Evolutionary conservation across 2,888 invertebrate genomes (phyloP).

Genomic region (Hemicrepidius hirtus): DNA sequence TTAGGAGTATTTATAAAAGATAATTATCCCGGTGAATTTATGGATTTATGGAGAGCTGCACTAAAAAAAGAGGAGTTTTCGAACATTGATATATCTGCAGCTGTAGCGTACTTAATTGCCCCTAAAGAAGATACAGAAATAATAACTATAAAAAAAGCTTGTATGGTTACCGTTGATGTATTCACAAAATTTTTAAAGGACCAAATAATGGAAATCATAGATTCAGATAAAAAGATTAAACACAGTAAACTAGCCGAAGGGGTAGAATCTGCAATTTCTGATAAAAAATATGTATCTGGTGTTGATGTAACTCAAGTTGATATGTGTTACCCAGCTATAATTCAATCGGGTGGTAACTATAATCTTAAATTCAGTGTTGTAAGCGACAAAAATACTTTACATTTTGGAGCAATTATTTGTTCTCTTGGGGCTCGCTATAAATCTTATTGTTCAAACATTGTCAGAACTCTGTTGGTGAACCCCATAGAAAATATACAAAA

Average conservation of each 20-base stretch:
- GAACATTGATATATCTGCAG: constrained; percentile 89
- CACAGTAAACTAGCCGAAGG: constrained; percentile 96
- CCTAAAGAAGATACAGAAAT: constrained; percentile 97
- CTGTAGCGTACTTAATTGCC: constrained; percentile 91
- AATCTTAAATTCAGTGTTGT: constrained; percentile 96
- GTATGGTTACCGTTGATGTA: constrained; percentile 93
- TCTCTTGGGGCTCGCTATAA: constrained; percentile 96
- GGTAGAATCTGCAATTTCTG: constrained; percentile 93
- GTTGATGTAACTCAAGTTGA: constrained; percentile 93
- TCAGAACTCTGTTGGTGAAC: constrained; percentile 96
- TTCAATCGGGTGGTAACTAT: constrained; percentile 99
- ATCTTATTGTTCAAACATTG: constrained; percentile 98
- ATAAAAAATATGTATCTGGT: constrained; percentile 95
- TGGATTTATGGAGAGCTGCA: constrained; percentile 90
- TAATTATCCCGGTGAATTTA: constrained; percentile 94
- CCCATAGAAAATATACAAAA: constrained; percentile 87
- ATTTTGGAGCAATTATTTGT: constrained; percentile 97
- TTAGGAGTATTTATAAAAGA: constrained; percentile 95
- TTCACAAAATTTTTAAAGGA: constrained; percentile 97
- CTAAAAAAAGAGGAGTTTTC: constrained; percentile 88
- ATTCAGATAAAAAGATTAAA: constrained; percentile 98
- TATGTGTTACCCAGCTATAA: constrained; percentile 98
- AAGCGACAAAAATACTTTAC: constrained; percentile 94
- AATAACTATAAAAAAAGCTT: constrained; percentile 92
- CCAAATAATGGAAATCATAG: constrained; percentile 98